These are phyloP conservation scores for Beroe forskalii DNA, from an alignment of 37 sponge, comb jelly and placozoan genomes.

Conservation along the genomic window DNA sequence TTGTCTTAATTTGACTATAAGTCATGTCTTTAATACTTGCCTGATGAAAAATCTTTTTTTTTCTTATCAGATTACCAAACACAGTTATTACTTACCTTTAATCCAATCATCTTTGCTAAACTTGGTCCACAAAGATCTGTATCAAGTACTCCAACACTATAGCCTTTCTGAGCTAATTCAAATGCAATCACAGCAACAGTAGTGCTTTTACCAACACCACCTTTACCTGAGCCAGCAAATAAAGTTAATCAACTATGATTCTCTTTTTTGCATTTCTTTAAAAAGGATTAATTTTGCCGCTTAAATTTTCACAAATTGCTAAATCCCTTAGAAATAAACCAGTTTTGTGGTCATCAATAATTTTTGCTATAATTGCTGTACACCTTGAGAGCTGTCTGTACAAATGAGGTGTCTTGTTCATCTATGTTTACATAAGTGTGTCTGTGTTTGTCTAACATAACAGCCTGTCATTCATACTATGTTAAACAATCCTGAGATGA, in stretches of 20 bases:
- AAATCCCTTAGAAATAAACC: no score
- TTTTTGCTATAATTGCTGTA: neutral
- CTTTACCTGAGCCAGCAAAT: constrained; percentile 61
- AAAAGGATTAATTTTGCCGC: neutral
- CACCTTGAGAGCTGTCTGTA: no score
- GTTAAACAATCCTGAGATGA: no score
- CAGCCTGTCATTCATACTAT: no score
- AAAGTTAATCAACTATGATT: neutral
- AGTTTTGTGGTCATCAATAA: neutral
- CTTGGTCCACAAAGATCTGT: constrained; percentile 67
- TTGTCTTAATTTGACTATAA: no score
- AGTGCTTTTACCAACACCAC: constrained; percentile 69
- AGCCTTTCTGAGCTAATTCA: constrained; percentile 24
- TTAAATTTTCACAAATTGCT: neutral
- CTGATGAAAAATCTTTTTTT: no score
- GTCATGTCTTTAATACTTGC: no score
- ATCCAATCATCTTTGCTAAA: constrained; percentile 54
- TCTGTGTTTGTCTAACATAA: no score
- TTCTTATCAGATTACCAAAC: no score
- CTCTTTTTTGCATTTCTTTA: neutral
- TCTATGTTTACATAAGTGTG: no score
- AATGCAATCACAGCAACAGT: constrained; percentile 57
- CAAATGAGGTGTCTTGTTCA: no score
- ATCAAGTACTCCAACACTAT: constrained; percentile 67
- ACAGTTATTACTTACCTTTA: no score